Conservation (phyloP, 2,888 invertebrate genomes). For the Kryphioiulus occultus region DNA sequence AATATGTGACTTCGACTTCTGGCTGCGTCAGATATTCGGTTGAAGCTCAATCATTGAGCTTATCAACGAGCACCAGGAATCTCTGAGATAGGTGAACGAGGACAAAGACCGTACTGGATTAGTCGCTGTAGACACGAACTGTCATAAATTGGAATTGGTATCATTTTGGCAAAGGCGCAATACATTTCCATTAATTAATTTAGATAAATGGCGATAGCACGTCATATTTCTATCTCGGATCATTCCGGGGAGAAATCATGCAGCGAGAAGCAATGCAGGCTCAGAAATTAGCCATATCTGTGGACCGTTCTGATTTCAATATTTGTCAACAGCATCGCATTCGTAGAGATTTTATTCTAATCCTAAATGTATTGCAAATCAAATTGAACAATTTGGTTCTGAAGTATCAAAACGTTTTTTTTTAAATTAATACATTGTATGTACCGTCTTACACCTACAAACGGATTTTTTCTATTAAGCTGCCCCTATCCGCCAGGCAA, state of each 20-base stretch:
- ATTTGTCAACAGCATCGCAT: too few relatives aligned
- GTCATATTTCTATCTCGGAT: not conserved
- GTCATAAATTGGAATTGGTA: conserved; percentile 14
- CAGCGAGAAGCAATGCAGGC: not conserved
- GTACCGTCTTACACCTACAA: too few relatives aligned
- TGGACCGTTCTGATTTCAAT: not conserved
- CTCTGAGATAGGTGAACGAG: conserved; percentile 10
- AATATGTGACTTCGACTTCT: not conserved
- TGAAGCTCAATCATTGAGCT: conserved; percentile 20
- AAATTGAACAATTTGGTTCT: too few relatives aligned
- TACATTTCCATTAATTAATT: conserved; percentile 8
- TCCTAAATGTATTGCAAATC: not conserved
- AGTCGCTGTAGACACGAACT: conserved; percentile 4
- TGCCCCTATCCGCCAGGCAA: too few relatives aligned
- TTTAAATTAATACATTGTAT: too few relatives aligned
- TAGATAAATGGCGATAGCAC: not conserved
- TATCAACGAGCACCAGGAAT: conserved; percentile 27
- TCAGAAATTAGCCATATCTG: not conserved
- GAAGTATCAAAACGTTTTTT: too few relatives aligned
- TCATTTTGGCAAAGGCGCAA: conserved; percentile 14
- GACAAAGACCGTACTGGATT: conserved; percentile 17
- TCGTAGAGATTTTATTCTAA: not conserved
- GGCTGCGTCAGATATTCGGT: not conserved
- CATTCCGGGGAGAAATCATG: not conserved
- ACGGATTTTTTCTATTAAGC: too few relatives aligned